Base-by-base conservation (phyloP, 2,113 vertebrate genomes). In the Aythya baeri region DNA sequence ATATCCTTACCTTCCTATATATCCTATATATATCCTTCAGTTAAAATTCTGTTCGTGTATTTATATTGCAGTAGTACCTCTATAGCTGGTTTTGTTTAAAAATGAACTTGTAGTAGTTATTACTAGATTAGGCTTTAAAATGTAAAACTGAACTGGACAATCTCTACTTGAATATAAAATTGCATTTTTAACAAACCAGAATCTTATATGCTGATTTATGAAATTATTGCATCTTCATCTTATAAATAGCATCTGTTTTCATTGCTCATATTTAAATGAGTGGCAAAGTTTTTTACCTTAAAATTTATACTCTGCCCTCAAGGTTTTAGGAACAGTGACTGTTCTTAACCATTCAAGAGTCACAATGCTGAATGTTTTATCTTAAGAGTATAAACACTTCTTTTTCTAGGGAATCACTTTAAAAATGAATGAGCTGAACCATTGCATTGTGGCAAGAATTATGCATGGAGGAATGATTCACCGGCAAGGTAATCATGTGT, bases 401-500 rank as follows among this genome's bases (percentile, higher is more conserved):
- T 70, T 95, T 97, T 83, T 93, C 72, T 95, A 99, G 99, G 99
- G 99, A 94, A 99, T 99, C 95, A 99, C 99, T 77, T 98, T 99
- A 98, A 99, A 99, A 98, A 99, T 99, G 99, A 99, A 99, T 92
- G 99, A 99, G 74, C 97, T 99, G 80, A 99, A 99, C 98, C 99
- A 99, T 89, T 99, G 99, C 97, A 99, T 99, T 91, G 99, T 99
- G 83, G 99, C 99, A 52, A 98, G 99, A 98, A 99, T 99, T 96
- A 99, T 99, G 99, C 99, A 99, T 1, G 99, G 99, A 57, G 99
- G 99, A 96, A 99, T 99, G 99, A 99, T 99, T 97, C 99, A 99
- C 95, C 98, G 99, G 97, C 99, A 99, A 99, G 99, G 99, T 99
- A 98, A 95, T 94, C 36, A 82, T 58, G 36, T 72, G 41, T 90